Base-by-base conservation (phyloP, 2,888 invertebrate species). In the Oscheius sp. region DNA sequence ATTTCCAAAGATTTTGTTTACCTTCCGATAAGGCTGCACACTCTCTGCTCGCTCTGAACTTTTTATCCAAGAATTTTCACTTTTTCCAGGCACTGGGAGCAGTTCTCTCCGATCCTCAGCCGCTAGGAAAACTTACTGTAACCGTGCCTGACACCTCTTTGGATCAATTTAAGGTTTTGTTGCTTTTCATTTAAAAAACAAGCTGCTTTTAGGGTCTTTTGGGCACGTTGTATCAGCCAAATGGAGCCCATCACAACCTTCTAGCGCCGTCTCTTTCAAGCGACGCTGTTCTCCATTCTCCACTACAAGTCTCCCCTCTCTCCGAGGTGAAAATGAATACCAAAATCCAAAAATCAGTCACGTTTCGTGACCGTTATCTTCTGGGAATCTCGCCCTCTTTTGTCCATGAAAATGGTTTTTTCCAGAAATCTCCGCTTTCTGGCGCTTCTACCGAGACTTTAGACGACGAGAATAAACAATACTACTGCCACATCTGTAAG, bases 401-500 rank as follows among this genome's bases (percentile, higher is more conserved):
- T n/a, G 33, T 45, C 46, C 37, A 52, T 34, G 42, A 67, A 20
- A 46, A 20, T 17, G 25, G 46, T 34, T 39, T 27, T 17, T 57
- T 66, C 31, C 46, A 67, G 67, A 48, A 66, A 27, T 61, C 71
- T 5, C 58, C 58, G 0, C 15, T 58, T 6, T 68, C 68, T 3
- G 42, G 46, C 23, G 45, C 61, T 6, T 68, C 68, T 25, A 31
- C 68, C 2, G 73, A 58, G 25, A 67, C 65, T 29, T 42, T 55
- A n/a, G 71, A 67, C 23, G 70, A 70, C 58, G 63, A 55, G 17
- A 74, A 75, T 37, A 64, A 71, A 23, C 78, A 72, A 55, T 78
- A 76, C 67, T 74, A 74, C 64, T 83, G 81, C 58, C 71, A 72
- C 37, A 73, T 76, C 39, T 84, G 83, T 71, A 76, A 81, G 57